Base-by-base conservation (phyloP, 2,888 invertebrate genomes). In the Rhingia campestris region DNA sequence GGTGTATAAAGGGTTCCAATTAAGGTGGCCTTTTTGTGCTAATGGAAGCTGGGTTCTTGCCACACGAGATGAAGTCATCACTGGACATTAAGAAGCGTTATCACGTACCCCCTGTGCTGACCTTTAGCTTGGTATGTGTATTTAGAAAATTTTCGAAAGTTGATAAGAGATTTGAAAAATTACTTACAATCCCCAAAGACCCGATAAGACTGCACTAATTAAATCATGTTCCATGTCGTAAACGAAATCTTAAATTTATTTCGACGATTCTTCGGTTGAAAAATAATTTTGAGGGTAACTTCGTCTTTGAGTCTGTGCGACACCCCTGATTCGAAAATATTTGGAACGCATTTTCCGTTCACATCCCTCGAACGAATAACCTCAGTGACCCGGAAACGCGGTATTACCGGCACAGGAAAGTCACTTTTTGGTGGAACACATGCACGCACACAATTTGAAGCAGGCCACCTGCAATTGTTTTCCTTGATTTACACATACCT, bases 401-500 rank as follows among this genome's bases (percentile, higher is more conserved):
- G 84, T 53, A 84, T 84, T 80, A 84, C 80, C 74, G 82, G 63
- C 67, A 72, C 66, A 80, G 69, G 84, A 80, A 79, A 70, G 73
- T 69, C 51, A 64, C 30, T 63, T 59, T 56, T 63, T 43, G 1
- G 53, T 67, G 39, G 47, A 80, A 80, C 74, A 70, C 69, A 77
- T 69, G 69, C 53, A 54, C 61, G 45, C 35, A 70, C 58, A 63
- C 53, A 37, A 35, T 53, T 80, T 80, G 84, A 84, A 70, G 61
- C 56, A 61, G 70, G 84, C 84, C 84, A 84, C 84, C 84, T 84
- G 84, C 84, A 70, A 80, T 80, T 80, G 69, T 74, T 80, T 84
- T 75, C 59, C 73, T 61, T 82, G 82, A 77, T 82, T 82, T 75
- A 6, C 4, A 53, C 9, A 30, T 64, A 73, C 32, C 66, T 61